phyloP scores from a whole-genome alignment of 2,888 invertebrate species.

The Morpho helenor region DNA sequence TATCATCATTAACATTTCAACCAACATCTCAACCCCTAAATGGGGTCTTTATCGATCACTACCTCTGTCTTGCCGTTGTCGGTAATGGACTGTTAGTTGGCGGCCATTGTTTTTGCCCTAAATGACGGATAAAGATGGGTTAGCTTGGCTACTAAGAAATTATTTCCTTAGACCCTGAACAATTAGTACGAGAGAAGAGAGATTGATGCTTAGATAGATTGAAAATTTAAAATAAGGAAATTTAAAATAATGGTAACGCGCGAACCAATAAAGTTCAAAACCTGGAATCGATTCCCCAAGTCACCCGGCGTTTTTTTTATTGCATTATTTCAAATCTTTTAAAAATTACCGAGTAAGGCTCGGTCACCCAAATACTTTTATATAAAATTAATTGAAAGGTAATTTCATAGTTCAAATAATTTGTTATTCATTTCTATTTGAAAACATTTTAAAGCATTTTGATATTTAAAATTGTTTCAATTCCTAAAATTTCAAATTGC shows the following conservation, averaged over 20 bases:
- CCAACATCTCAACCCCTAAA: constrained; percentile 45
- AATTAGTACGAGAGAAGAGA: no score
- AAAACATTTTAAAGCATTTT: neutral
- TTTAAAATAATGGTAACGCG: no score
- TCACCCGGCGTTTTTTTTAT: no score
- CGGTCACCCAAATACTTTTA: no score
- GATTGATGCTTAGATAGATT: no score
- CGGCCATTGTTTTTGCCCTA: constrained; percentile 57
- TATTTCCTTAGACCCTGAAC: constrained; percentile 1
- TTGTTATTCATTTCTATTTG: neutral
- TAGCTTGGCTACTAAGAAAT: constrained; percentile 18
- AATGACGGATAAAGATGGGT: constrained; percentile 46
- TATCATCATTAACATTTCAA: constrained; percentile 46
- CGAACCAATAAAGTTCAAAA: no score
- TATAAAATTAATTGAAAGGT: neutral
- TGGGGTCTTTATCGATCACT: constrained; percentile 58
- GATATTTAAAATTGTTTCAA: neutral
- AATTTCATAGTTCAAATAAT: neutral
- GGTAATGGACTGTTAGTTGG: constrained; percentile 57
- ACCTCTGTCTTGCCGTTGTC: constrained; percentile 67
- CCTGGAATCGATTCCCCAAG: no score
- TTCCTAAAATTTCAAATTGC: constrained; percentile 4
- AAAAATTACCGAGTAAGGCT: no score
- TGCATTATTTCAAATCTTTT: no score
- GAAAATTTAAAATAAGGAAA: no score